A percentile compares a stretch with the other conserved stretches of the same genome.
phyloP scores from a whole-genome alignment of 2,888 invertebrate genomes.

The Tubulanus polymorphus region DNA sequence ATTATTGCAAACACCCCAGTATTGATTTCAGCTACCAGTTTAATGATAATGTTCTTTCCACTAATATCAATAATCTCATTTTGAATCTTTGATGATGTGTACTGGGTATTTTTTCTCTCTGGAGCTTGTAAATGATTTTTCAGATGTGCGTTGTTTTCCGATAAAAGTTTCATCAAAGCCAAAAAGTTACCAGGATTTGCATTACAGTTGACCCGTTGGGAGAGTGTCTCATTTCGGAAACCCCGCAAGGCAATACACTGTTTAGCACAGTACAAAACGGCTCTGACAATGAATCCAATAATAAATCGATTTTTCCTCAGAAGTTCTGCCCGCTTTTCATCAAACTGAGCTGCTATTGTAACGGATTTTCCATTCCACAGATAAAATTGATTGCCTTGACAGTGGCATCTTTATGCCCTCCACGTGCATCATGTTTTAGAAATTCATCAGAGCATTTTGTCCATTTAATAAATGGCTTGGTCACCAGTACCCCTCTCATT shows the following conservation, averaged over 20 bases:
- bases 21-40: slow-evolving; percentile 10
- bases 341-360: background rate
- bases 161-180: slow-evolving; percentile 13
- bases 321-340: background rate
- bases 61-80: slow-evolving; percentile 17
- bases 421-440: background rate
- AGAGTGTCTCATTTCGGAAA: too few species aligned
- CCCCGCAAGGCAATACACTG: background rate
- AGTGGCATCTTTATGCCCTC: background rate
- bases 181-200: slow-evolving; percentile 16
- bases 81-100: slow-evolving; percentile 20
- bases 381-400: too few species aligned
- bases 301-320: background rate
- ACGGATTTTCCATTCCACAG: too few species aligned
- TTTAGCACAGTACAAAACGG: background rate
- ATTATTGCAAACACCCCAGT: slow-evolving; percentile 15
- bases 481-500: background rate
- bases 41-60: slow-evolving; percentile 11
- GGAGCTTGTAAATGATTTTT: slow-evolving; percentile 9
- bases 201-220: background rate
- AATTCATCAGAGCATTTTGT: background rate
- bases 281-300: background rate
- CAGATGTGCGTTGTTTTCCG: slow-evolving; percentile 11
- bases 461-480: background rate
- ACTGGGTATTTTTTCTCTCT: slow-evolving; percentile 4